Evolutionary conservation across 2,888 invertebrate genomes (phyloP).

Genomic region (Protodeltote pygarga): DNA sequence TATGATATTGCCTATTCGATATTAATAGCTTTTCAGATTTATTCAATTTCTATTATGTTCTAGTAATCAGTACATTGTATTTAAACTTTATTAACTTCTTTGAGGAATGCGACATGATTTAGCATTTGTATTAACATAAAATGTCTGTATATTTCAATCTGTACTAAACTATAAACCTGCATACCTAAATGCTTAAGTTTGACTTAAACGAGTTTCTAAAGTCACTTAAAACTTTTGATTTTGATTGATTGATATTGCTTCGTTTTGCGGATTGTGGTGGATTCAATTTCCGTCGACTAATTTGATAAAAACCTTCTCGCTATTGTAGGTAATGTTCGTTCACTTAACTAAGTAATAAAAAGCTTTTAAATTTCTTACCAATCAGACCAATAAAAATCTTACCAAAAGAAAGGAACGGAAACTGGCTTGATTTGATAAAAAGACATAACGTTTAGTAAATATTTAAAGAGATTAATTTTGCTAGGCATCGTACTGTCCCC

Average conservation of each 20-base stretch:
- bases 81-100: no score
- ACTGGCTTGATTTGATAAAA: no score
- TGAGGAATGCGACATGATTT: not conserved
- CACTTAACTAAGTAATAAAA: no score
- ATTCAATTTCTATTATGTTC: not conserved
- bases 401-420: no score
- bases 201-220: slow-evolving; percentile 12
- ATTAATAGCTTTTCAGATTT: not conserved
- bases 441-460: slow-evolving; percentile 11
- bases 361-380: no score
- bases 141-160: not conserved
- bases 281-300: slow-evolving; percentile 18
- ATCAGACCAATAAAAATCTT: no score
- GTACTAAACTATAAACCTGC: slow-evolving; percentile 3
- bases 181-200: slow-evolving; percentile 11
- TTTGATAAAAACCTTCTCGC: slow-evolving; percentile 2
- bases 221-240: slow-evolving; percentile 20
- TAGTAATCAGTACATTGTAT: not conserved
- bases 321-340: slow-evolving; percentile 3
- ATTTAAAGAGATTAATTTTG: slow-evolving; percentile 16
- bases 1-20: slow-evolving; percentile 9
- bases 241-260: slow-evolving; percentile 31
- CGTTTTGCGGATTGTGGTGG: slow-evolving; percentile 23
- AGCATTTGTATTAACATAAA: not conserved
- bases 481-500: slow-evolving; percentile 11